Evolutionary conservation across 2,888 invertebrate species (phyloP), one percentile per base, ranked within the genome.

Genomic region (Zelleria hepariella): DNA sequence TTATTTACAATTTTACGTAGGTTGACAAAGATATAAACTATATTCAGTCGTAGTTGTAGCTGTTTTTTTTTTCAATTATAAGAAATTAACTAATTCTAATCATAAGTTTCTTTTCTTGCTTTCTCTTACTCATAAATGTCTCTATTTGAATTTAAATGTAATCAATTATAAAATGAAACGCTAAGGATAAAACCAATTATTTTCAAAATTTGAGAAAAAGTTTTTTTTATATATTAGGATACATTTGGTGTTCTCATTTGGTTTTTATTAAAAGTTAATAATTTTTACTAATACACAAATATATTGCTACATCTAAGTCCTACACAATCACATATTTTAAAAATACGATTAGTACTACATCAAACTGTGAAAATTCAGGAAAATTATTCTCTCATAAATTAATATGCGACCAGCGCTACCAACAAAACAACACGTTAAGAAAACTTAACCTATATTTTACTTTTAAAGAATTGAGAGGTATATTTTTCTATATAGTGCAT

Each of bases 11-110:
- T 58, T 63, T 65, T 70, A 69, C 63, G 71, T 69, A 74, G 74
- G 68, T 63, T 67, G 72, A 78, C 74, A 74, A 72, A 69, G 62
- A 67, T 76, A 73, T 71, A 73, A 78, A 70, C 78, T 83, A 83
- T 78, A 70, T 72, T 86, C 86, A 86, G 87, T 87, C 87, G 73
- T 77, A 85, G 80, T 73, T 78, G 72, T 68, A 77, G 69, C 71
- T 71, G 66, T 71, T 73, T 72, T 69, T 66, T 62, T 64, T 63
- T 57, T 65, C 66, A 65, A 59, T 66, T 71, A 60, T 63, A 64
- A 58, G 25, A 59, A 64, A 59, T 61, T 64, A 66, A 63, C 63
- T 64, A 64, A 64, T 47, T 48, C 68, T 72, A 69, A 64, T 71
- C 67, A 71, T 70, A 69, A 69, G 68, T 69, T 66, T 68, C 62